phyloP scores from a whole-genome alignment of 2,113 vertebrate genomes.

The Lophura nycthemera region DNA sequence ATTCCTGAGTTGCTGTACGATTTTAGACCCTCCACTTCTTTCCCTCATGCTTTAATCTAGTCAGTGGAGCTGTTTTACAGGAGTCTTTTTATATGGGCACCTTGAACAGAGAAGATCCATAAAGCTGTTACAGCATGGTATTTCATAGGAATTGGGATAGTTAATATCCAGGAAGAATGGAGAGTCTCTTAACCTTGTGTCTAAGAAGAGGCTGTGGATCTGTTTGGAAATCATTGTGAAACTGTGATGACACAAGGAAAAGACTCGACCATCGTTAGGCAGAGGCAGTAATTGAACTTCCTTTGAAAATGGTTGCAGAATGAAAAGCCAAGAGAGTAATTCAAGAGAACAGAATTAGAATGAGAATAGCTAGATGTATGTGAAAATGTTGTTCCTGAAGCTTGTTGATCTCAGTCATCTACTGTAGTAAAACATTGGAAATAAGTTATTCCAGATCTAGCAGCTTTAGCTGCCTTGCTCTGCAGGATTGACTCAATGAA shows the following conservation, averaged over 20 bases:
- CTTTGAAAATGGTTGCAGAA: neutral
- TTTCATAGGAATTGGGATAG: slow-evolving; percentile 16
- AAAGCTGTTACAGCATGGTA: neutral
- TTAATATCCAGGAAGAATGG: slow-evolving; percentile 26
- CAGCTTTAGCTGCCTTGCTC: neutral
- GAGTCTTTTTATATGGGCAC: neutral
- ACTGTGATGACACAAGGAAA: neutral
- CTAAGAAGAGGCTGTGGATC: neutral
- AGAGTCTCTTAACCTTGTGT: slow-evolving; percentile 2
- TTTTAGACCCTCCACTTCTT: neutral
- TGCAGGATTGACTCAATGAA: neutral
- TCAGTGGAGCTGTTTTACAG: neutral
- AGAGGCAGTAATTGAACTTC: neutral
- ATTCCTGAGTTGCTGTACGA: slow-evolving; percentile 38
- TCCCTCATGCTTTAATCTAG: neutral
- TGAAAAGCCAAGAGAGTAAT: neutral
- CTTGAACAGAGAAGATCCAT: neutral
- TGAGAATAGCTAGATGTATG: neutral
- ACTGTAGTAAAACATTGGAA: neutral
- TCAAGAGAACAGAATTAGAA: neutral
- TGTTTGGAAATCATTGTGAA: neutral
- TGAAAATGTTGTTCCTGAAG: fast-evolving
- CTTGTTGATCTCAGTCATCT: fast-evolving
- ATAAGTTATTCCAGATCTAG: slow-evolving; percentile 16
- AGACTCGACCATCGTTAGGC: neutral